Evolutionary conservation across 1,140 invertebrate genomes (phyloP).

Genomic region (Reticulitermes speratus): DNA sequence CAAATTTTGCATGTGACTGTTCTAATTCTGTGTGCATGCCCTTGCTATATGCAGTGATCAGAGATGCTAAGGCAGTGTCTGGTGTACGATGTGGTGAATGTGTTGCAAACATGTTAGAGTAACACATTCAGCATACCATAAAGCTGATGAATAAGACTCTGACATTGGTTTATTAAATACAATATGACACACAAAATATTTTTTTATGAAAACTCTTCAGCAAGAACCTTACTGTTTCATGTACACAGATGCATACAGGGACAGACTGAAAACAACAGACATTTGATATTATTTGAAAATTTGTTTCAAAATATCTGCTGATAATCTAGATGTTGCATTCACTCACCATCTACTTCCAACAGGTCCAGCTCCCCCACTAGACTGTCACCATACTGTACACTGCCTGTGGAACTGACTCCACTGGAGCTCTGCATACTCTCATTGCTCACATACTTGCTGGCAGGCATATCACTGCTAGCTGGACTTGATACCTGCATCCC

Average conservation of each 20-base stretch:
- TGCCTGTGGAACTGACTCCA: constrained; percentile 55
- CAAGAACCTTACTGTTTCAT: not conserved
- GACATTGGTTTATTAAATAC: not conserved
- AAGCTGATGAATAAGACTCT: not conserved
- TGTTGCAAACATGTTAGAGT: no score
- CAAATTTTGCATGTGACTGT: no score
- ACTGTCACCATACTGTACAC: constrained; percentile 47
- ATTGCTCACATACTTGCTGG: constrained; percentile 32
- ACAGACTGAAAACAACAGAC: not conserved
- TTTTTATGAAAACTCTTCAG: not conserved
- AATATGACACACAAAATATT: not conserved
- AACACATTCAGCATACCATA: no score
- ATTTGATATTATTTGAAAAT: not conserved
- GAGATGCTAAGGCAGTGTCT: no score
- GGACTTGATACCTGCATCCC: not conserved
- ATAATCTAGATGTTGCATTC: not conserved
- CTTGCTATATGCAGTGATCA: no score
- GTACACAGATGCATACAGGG: not conserved
- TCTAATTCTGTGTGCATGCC: no score
- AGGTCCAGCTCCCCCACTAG: constrained; percentile 40
- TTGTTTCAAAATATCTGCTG: not conserved
- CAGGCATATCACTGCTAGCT: not conserved
- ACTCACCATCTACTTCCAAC: not conserved
- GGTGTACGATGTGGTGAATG: no score
- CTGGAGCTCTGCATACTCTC: constrained; percentile 47